Conservation (phyloP, 2,888 invertebrate species). For the Eristalis pertinax region DNA sequence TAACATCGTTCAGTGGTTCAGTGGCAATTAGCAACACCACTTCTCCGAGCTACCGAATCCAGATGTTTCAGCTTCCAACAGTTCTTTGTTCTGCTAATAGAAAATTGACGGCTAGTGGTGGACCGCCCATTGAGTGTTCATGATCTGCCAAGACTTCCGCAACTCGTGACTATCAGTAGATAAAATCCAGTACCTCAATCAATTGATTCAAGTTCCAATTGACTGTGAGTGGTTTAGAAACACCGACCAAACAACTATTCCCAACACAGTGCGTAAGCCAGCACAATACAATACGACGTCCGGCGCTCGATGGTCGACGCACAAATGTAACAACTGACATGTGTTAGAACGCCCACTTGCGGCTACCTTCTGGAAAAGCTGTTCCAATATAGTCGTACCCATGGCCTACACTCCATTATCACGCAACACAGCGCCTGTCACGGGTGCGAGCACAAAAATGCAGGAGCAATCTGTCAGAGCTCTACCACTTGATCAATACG, state of each 20-base stretch:
- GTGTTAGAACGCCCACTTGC: constrained; percentile 52
- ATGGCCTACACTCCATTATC: constrained; percentile 54
- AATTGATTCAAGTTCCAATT: background rate
- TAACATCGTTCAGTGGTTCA: background rate
- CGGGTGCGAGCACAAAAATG: constrained; percentile 45
- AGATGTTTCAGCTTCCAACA: background rate
- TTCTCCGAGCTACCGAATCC: background rate
- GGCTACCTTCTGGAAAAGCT: constrained; percentile 35
- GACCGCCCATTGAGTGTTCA: constrained; percentile 28
- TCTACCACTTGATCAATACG: constrained; percentile 20
- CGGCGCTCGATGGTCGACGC: constrained; percentile 12
- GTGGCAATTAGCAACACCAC: background rate
- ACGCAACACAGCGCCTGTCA: constrained; percentile 60
- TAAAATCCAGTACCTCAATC: background rate
- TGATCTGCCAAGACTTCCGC: constrained; percentile 33
- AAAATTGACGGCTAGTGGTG: background rate
- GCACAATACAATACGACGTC: background rate
- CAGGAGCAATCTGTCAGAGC: constrained; percentile 58
- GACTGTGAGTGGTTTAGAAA: background rate
- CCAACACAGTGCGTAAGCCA: constrained; percentile 14
- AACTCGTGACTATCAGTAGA: constrained; percentile 11
- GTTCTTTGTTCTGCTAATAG: background rate
- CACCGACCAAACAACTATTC: constrained; percentile 11
- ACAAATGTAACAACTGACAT: constrained; percentile 15
- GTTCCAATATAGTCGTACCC: constrained; percentile 1